Percentiles rank a stretch among this genome's conserved stretches.
Evolutionary conservation across 2,888 invertebrate species (phyloP).

Genomic region (Eupithecia tripunctaria): DNA sequence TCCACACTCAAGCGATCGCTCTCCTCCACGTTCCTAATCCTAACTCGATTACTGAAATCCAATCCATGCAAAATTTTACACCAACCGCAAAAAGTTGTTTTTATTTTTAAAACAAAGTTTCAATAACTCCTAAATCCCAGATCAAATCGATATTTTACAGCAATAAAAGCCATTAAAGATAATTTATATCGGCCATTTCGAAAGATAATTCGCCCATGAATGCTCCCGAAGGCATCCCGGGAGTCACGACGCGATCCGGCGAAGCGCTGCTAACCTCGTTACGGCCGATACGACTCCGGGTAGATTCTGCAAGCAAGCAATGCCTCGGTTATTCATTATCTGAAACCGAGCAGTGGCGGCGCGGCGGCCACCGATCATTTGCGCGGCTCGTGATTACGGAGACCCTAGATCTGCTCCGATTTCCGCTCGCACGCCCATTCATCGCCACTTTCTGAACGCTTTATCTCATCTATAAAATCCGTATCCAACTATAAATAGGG

Average conservation of each 20-base stretch:
- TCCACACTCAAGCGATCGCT: constrained; percentile 67
- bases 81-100: constrained; percentile 30
- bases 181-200: constrained; percentile 74
- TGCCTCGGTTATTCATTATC: constrained; percentile 76
- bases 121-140: constrained; percentile 58
- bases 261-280: constrained; percentile 70
- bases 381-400: constrained; percentile 69
- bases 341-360: constrained; percentile 55
- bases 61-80: constrained; percentile 35
- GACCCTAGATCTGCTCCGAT: constrained; percentile 69
- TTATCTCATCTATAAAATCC: constrained; percentile 64
- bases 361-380: constrained; percentile 62
- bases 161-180: constrained; percentile 72
- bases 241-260: constrained; percentile 69
- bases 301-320: constrained; percentile 78
- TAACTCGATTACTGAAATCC: constrained; percentile 52
- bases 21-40: constrained; percentile 67
- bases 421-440: constrained; percentile 66
- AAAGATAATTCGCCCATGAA: constrained; percentile 74
- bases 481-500: constrained; percentile 58
- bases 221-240: constrained; percentile 71
- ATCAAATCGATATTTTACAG: constrained; percentile 67
- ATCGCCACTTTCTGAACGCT: constrained; percentile 61
- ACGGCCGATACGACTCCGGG: constrained; percentile 66
- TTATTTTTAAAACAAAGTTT: constrained; percentile 46